phyloP scores from a whole-genome alignment of 2,797 vertebrate species.

The Austrolebias charrua region DNA sequence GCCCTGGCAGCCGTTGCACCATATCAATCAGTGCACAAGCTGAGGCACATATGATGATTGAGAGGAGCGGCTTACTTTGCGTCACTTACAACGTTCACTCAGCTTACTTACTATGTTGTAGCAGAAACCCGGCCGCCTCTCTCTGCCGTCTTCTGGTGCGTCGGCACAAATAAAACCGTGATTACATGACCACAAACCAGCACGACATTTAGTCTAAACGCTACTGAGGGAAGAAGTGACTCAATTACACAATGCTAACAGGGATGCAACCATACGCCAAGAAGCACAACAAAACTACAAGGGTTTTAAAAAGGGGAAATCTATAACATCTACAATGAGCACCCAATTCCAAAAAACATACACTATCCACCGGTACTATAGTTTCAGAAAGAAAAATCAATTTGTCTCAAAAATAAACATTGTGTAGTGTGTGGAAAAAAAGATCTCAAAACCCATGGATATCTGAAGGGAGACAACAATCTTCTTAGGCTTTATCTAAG shows the following conservation, averaged over 20 bases:
- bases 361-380: background rate
- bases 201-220: conserved; percentile 8
- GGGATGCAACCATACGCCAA: conserved; percentile 6
- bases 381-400: background rate
- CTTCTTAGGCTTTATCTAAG: no score
- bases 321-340: conserved; percentile 18
- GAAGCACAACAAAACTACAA: conserved; percentile 6
- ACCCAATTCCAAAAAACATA: conserved; percentile 11
- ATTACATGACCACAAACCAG: conserved; percentile 22
- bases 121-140: conserved; percentile 56
- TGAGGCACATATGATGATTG: conserved; percentile 30
- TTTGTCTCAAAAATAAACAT: background rate
- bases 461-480: no score
- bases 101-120: conserved; percentile 53
- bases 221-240: conserved; percentile 1
- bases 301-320: conserved; percentile 1
- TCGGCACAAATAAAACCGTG: conserved; percentile 41
- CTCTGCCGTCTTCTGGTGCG: conserved; percentile 47
- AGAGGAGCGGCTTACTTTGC: conserved; percentile 17
- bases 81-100: conserved; percentile 23
- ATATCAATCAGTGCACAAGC: conserved; percentile 38
- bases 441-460: no score
- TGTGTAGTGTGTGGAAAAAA: background rate
- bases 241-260: conserved; percentile 9
- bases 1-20: conserved; percentile 24